Base-by-base conservation (phyloP, 2,888 invertebrate species). In the Phanerotoma sp. region DNA sequence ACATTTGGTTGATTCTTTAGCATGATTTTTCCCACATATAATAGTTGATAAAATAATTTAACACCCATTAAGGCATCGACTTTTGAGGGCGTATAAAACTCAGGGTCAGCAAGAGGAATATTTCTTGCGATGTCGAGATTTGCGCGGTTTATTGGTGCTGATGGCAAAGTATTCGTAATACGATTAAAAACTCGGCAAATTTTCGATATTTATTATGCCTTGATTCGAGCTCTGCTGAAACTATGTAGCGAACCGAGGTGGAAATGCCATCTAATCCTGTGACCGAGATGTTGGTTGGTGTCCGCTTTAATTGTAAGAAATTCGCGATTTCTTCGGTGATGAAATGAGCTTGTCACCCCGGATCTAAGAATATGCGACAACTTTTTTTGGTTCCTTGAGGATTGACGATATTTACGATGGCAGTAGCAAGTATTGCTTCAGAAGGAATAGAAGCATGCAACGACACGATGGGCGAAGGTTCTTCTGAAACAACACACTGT, bases 1-100 rank as follows among this genome's bases (percentile, higher is more conserved):
- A 25, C 33, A 28, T 41, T 11, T 11, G 30, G 42, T n/a, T n/a
- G n/a, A n/a, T n/a, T n/a, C n/a, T n/a, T n/a, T n/a, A n/a, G n/a
- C n/a, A n/a, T 40, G 9, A 22, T 15, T 52, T 56, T 46, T 10
- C 53, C 59, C 7, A 44, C 28, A 13, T 48, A 38, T n/a, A n/a
- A n/a, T n/a, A n/a, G n/a, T n/a, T n/a, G n/a, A n/a, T n/a, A n/a
- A n/a, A n/a, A n/a, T n/a, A n/a, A n/a, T n/a, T n/a, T n/a, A n/a
- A n/a, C n/a, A n/a, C n/a, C n/a, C n/a, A n/a, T n/a, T n/a, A n/a
- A n/a, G n/a, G n/a, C n/a, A n/a, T n/a, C n/a, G n/a, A n/a, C n/a
- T n/a, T n/a, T n/a, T n/a, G n/a, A n/a, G n/a, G n/a, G n/a, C n/a
- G n/a, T n/a, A n/a, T n/a, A n/a, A n/a, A n/a, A n/a, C n/a, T n/a